Base-by-base conservation (phyloP, 2,113 vertebrate species). In the Anarhynchus alexandrinus region DNA sequence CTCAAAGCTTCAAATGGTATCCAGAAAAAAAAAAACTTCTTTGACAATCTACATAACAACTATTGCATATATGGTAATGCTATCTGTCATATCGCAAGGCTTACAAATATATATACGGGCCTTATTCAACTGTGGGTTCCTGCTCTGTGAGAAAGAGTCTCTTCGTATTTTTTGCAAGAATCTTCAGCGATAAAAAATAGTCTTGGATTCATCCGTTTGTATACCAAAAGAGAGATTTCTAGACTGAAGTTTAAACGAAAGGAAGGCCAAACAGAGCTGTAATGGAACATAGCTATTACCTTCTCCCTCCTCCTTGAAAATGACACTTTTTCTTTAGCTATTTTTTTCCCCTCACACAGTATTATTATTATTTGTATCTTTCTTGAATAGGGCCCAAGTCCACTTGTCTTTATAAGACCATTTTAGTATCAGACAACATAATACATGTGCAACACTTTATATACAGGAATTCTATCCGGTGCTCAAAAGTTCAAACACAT, bases 381-480 rank as follows among this genome's bases (percentile, higher is more conserved):
- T 97, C 94, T 97, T 98, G 98, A 98, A 98, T 98, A 98, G 98
- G 98, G 98, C 98, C 98, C 98, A 98, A 98, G 98, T 98, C 98
- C 98, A 98, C 98, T 97, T 94, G 98, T 98, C 98, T 98, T 99
- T 98, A 98, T 98, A 99, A 99, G 99, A 99, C 99, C 98, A 98
- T 98, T 98, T 99, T 99, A 97, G 99, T 98, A 98, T 98, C 97
- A 98, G 98, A 98, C 98, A 98, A 98, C 98, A 99, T 99, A 99
- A 99, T 99, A 99, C 99, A 99, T 99, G 98, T 98, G 98, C 99
- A 99, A 99, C 98, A 98, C 98, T 98, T 98, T 99, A 99, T 99
- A 98, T 99, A 99, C 99, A 99, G 98, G 98, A 98, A 98, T 97
- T 99, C 98, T 98, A 98, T 98, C 98, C 96, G 98, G 98, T 99